phyloP scores from a whole-genome alignment of 2,888 invertebrate genomes.

The Sarcophaga subvicina region DNA sequence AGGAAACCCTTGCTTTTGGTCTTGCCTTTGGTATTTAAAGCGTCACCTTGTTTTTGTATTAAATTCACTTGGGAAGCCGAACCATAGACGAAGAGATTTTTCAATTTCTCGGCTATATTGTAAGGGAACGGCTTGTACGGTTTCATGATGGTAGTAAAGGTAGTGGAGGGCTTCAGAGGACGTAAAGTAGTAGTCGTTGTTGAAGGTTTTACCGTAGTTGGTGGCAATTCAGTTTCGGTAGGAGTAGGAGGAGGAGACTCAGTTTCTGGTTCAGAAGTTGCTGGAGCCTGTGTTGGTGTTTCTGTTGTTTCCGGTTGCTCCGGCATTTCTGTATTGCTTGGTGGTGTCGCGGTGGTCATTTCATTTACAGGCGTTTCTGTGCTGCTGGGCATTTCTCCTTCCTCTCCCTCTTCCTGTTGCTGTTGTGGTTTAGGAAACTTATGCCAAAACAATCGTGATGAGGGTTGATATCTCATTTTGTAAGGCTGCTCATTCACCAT shows the following conservation, averaged over 20 bases:
- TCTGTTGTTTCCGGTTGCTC: slow-evolving; percentile 6
- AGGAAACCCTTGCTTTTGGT: slow-evolving; percentile 83
- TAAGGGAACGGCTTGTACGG: slow-evolving; percentile 69
- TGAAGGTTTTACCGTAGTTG: slow-evolving; percentile 27
- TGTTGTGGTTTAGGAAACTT: slow-evolving; percentile 73
- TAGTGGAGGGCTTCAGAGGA: slow-evolving; percentile 64
- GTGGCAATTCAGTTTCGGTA: slow-evolving; percentile 36
- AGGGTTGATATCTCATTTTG: slow-evolving; percentile 73
- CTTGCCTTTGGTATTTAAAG: slow-evolving; percentile 64
- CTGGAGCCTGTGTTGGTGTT: no score
- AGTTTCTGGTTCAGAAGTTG: slow-evolving; percentile 45
- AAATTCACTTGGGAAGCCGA: slow-evolving; percentile 76
- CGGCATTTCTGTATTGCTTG: slow-evolving; percentile 54
- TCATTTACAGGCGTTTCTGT: neutral
- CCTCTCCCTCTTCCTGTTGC: slow-evolving; percentile 43
- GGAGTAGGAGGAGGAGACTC: slow-evolving; percentile 7
- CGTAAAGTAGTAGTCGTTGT: slow-evolving; percentile 37
- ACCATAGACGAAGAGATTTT: slow-evolving; percentile 76
- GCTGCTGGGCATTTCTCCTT: slow-evolving; percentile 38
- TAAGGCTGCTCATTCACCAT: slow-evolving; percentile 72
- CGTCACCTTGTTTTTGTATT: slow-evolving; percentile 72
- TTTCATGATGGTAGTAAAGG: slow-evolving; percentile 76
- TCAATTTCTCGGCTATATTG: slow-evolving; percentile 74
- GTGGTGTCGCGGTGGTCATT: slow-evolving; percentile 4
- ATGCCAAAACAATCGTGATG: slow-evolving; percentile 71